Evolutionary conservation across 2,888 invertebrate species (phyloP).

Genomic region (Podabrus alpinus): DNA sequence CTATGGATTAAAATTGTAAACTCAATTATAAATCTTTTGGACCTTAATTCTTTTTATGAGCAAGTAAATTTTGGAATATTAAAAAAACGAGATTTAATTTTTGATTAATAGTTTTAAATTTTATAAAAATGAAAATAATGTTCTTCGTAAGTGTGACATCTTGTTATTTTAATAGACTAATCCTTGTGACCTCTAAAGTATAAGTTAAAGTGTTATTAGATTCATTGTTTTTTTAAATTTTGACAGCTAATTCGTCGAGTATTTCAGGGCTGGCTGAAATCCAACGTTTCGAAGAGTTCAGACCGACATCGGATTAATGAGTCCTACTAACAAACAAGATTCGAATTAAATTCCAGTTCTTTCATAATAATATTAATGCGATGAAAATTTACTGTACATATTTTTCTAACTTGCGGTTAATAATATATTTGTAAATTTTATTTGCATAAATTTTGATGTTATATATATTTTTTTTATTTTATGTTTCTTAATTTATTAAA

Average conservation of each 20-base stretch:
- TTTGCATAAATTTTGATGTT: not conserved
- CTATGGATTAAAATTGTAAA: too few relatives aligned
- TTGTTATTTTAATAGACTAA: not conserved
- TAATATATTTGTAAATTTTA: conserved; percentile 3
- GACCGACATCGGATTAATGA: conserved; percentile 36
- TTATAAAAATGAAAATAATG: not conserved
- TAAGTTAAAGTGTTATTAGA: not conserved
- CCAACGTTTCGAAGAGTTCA: conserved; percentile 21
- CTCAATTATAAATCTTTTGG: too few relatives aligned
- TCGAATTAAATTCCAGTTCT: conserved; percentile 38
- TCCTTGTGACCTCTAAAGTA: conserved; percentile 5
- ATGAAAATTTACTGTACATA: conserved; percentile 29
- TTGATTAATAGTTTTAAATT: not conserved
- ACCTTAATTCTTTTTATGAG: too few relatives aligned
- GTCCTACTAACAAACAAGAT: conserved; percentile 33
- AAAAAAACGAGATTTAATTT: not conserved
- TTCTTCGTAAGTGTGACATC: not conserved
- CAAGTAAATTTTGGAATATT: too few relatives aligned
- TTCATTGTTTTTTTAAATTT: conserved; percentile 11
- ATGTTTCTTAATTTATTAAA: conserved; percentile 8
- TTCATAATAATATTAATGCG: conserved; percentile 37
- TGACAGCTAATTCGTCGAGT: conserved; percentile 13
- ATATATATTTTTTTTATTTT: conserved; percentile 1
- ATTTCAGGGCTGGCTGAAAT: conserved; percentile 28
- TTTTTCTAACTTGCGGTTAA: conserved; percentile 8